A percentile compares a stretch with the other conserved stretches of the same genome.
Evolutionary conservation across 2,888 invertebrate genomes (phyloP).

Genomic region (Hypena proboscidalis): DNA sequence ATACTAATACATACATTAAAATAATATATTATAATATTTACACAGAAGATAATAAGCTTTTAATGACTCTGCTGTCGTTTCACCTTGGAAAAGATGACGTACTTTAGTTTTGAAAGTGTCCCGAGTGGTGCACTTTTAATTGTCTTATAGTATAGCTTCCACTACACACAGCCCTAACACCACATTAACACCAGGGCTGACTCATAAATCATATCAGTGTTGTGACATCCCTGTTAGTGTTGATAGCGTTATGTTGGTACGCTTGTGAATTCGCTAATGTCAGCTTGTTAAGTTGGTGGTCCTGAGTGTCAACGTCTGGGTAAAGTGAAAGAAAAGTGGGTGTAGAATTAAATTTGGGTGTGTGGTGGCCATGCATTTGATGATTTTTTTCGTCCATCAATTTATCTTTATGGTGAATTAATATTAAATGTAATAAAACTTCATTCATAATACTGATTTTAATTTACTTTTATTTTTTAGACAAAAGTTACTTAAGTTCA

Average conservation of each 20-base stretch:
- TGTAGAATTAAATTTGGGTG: not conserved
- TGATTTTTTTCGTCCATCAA: not conserved
- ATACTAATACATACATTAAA: too few relatives aligned
- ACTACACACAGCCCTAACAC: not conserved
- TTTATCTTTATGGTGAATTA: too few relatives aligned
- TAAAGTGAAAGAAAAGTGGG: not conserved
- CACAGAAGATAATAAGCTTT: too few relatives aligned
- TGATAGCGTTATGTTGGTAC: conserved; percentile 17
- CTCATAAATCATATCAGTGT: conserved; percentile 14
- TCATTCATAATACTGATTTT: too few relatives aligned
- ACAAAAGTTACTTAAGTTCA: too few relatives aligned
- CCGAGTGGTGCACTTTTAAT: too few relatives aligned
- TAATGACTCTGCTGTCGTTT: too few relatives aligned
- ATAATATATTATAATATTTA: too few relatives aligned
- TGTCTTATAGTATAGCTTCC: conserved; percentile 2
- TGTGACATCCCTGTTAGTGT: conserved; percentile 13
- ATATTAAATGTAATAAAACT: too few relatives aligned
- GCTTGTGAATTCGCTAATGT: conserved; percentile 10
- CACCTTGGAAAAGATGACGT: too few relatives aligned
- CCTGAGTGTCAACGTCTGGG: conserved; percentile 5
- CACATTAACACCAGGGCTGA: conserved; percentile 15
- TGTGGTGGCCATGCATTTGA: not conserved
- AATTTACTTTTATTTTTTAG: too few relatives aligned
- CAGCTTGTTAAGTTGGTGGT: conserved; percentile 15
- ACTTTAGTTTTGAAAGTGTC: too few relatives aligned